Conservation (phyloP, 2,888 invertebrate genomes). For the Clivina fossor region DNA sequence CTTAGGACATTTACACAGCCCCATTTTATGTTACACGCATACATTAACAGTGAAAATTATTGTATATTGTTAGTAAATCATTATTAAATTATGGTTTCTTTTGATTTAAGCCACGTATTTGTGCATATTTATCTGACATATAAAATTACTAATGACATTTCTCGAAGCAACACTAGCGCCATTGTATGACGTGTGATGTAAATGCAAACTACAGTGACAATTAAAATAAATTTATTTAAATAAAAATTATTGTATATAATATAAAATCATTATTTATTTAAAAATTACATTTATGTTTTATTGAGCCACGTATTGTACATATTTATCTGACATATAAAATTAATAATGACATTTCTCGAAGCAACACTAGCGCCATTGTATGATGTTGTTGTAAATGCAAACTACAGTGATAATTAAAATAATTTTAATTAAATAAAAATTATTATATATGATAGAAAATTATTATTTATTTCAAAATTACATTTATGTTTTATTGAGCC, state of each 20-base stretch:
- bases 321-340: conserved; percentile 30
- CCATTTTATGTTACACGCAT: conserved; percentile 65
- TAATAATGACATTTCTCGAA: conserved; percentile 23
- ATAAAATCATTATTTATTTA: no score
- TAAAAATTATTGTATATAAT: no score
- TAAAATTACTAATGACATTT: conserved; percentile 28
- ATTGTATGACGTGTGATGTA: no score
- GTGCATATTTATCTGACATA: conserved; percentile 30
- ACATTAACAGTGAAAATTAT: conserved; percentile 17
- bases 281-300: no score
- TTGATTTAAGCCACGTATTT: conserved; percentile 29
- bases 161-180: neutral
- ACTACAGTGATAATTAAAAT: no score
- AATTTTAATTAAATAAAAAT: no score
- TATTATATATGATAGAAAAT: no score
- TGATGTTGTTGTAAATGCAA: neutral
- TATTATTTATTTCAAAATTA: no score
- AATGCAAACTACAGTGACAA: neutral
- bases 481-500: no score
- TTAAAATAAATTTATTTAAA: no score
- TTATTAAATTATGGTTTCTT: conserved; percentile 13
- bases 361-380: conserved; percentile 5
- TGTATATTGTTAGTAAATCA: conserved; percentile 8
- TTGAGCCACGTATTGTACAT: no score
- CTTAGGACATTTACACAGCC: conserved; percentile 98